Percentiles rank a stretch among this genome's conserved stretches.
Evolutionary conservation across 2,888 invertebrate genomes (phyloP).

Genomic region (Antheraea yamamai): DNA sequence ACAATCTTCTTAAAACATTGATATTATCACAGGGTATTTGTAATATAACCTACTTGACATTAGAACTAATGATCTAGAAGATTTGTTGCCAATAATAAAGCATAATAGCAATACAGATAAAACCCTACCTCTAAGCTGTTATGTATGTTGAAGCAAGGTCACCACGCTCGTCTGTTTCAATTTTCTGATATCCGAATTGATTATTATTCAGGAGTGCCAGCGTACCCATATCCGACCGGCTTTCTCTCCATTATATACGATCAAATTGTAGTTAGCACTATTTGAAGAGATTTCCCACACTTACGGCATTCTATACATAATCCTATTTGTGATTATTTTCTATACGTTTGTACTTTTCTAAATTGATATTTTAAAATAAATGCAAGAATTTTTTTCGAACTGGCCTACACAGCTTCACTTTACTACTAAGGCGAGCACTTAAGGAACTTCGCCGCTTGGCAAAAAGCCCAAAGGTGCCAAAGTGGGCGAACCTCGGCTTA

Average conservation of each 20-base stretch:
- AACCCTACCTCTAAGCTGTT: neutral
- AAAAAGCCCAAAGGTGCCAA: no score
- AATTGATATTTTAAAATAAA: no score
- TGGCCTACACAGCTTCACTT: no score
- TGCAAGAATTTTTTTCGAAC: no score
- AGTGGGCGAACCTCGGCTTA: no score
- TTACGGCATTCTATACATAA: neutral
- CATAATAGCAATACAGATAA: neutral
- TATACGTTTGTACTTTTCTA: neutral
- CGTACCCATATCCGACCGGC: neutral
- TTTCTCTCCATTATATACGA: neutral
- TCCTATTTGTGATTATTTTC: neutral
- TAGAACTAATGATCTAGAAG: no score
- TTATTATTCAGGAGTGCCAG: neutral
- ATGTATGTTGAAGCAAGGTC: neutral
- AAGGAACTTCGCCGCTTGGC: no score
- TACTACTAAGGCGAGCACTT: no score
- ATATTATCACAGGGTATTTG: no score
- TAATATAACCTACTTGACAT: no score
- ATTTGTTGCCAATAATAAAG: neutral
- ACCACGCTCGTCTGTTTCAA: neutral
- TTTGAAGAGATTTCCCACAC: neutral
- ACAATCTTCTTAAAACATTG: no score
- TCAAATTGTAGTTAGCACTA: neutral
- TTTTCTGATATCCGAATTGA: slow-evolving; percentile 2